Evolutionary conservation across 2,888 invertebrate species (phyloP).

Genomic region (Macaria liturata): DNA sequence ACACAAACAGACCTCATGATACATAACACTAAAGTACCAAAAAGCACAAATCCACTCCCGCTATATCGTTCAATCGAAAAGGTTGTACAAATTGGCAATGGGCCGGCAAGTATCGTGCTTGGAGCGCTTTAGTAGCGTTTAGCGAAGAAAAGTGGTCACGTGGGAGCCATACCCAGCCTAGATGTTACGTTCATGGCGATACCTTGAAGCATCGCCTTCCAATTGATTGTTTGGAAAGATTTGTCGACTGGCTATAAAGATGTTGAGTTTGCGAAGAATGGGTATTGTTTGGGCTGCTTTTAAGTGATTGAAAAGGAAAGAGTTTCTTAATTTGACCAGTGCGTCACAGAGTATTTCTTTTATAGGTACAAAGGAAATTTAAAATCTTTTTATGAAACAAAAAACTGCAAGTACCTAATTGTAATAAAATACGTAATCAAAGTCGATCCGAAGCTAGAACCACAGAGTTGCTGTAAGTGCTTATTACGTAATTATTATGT

Average conservation of each 20-base stretch:
- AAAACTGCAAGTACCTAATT: too few relatives aligned
- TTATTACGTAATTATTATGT: too few relatives aligned
- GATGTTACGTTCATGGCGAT: conserved; percentile 12
- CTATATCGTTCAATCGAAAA: conserved; percentile 11
- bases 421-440: too few relatives aligned
- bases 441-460: too few relatives aligned
- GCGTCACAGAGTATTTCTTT: too few relatives aligned
- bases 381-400: too few relatives aligned
- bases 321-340: too few relatives aligned
- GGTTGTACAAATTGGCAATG: conserved; percentile 28
- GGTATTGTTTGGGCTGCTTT: too few relatives aligned
- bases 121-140: conserved; percentile 37
- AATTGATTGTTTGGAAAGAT: conserved; percentile 18
- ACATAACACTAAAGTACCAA: background rate
- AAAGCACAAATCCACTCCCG: conserved; percentile 3
- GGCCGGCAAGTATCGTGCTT: conserved; percentile 34
- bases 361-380: too few relatives aligned
- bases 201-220: conserved; percentile 29
- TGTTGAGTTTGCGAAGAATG: background rate
- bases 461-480: too few relatives aligned
- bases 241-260: conserved; percentile 1
- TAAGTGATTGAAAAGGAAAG: too few relatives aligned
- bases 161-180: conserved; percentile 30
- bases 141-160: conserved; percentile 36
- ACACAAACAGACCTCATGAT: too few relatives aligned